Base-by-base conservation (phyloP, 2,113 vertebrate species). In the Terrapene triunguis region DNA sequence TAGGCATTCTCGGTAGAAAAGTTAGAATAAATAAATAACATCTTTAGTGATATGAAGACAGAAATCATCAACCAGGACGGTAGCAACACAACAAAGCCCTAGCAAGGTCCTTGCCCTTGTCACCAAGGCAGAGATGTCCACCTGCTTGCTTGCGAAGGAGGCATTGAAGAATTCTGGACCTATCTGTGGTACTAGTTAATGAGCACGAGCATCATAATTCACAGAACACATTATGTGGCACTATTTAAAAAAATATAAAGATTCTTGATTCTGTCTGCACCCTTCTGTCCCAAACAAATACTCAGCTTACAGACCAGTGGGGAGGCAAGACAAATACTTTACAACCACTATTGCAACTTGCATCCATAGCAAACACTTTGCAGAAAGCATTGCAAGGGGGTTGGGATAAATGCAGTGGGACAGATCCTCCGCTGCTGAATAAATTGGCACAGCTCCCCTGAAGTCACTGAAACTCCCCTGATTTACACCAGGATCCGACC, bases 1-100 rank as follows among this genome's bases (percentile, higher is more conserved):
- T n/a, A 91, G 92, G 91, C 86, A 48, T 89, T 94, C 86, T 96
- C 84, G 81, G 65, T 90, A 57, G 93, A 92, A 90, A 69, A 51
- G 94, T 78, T 78, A 95, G 95, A 95, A 95, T 95, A 83, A 88
- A 95, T 95, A 97, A 97, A 94, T 96, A 96, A 96, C 35, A 78
- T 48, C 72, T 80, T n/a, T 1, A 10, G 89, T 90, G 89, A 89
- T 86, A 83, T 82, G 80, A 65, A 93, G 19, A 83, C 86, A 72
- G 24, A 65, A 82, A 69, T 48, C 19, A 32, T 69, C 86, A 84
- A 48, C n/a, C 55, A 83, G 76, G 32, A 48, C 13, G 8, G 25
- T 32, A 82, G 55, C 54, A 57, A n/a, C 38, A 54, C 38, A 83
- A 53, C 13, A 74, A 29, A 38, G 16, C 38, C 32, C 11, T 3